These are phyloP conservation scores for Saturnia japonica DNA, from an alignment of 2,888 invertebrate species.

Conservation along the genomic window DNA sequence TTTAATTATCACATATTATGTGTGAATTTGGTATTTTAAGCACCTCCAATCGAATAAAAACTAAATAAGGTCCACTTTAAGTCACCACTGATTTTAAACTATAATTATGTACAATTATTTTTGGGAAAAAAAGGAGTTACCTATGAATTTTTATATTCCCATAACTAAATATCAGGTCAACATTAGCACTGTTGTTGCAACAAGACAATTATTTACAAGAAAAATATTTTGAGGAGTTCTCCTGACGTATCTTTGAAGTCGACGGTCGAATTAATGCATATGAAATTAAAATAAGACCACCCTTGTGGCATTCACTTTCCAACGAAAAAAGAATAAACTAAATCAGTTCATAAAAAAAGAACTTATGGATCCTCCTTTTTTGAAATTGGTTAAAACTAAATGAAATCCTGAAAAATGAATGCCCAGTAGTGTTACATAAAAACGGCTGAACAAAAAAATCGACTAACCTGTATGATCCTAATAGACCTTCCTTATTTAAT, in stretches of 20 bases:
- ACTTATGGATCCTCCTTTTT: too few species aligned
- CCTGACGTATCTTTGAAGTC: too few species aligned
- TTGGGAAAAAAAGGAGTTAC: background rate
- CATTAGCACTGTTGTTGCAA: background rate
- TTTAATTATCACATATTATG: background rate
- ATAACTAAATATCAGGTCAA: background rate
- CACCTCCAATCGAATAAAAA: background rate
- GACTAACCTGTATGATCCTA: background rate
- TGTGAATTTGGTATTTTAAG: background rate
- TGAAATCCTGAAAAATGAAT: background rate
- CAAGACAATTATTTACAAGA: too few species aligned
- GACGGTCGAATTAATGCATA: too few species aligned
- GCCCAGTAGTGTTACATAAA: background rate
- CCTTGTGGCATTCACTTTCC: too few species aligned
- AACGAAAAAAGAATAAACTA: too few species aligned
- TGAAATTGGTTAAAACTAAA: too few species aligned
- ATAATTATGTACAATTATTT: background rate
- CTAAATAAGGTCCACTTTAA: background rate
- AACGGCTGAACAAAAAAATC: background rate
- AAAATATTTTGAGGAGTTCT: too few species aligned
- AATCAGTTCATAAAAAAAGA: too few species aligned
- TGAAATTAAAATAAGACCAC: too few species aligned
- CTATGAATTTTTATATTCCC: too few species aligned
- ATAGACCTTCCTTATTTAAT: background rate
- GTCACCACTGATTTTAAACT: background rate